Percentiles rank a stretch among this genome's conserved stretches.
Evolutionary conservation across 2,888 invertebrate genomes (phyloP).

Genomic region (Campoplex nolae): DNA sequence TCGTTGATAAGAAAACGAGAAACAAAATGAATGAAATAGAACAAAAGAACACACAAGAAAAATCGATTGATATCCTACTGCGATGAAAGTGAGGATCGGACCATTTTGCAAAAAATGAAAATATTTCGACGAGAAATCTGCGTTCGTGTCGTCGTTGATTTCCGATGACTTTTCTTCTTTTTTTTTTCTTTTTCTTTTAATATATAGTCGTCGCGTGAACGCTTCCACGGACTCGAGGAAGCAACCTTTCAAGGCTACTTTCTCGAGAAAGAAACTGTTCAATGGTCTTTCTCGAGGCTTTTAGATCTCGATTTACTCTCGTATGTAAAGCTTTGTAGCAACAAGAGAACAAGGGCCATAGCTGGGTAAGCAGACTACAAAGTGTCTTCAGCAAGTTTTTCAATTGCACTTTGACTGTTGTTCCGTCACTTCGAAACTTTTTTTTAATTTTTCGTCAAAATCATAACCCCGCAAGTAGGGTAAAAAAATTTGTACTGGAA

Average conservation of each 20-base stretch:
- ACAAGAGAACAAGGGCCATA: conserved; percentile 6
- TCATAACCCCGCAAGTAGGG: too few relatives aligned
- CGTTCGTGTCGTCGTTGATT: conserved; percentile 40
- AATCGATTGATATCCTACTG: background rate
- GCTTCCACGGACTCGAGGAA: conserved; percentile 20
- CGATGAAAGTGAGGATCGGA: background rate
- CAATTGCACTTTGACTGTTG: background rate
- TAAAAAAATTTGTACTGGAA: too few relatives aligned
- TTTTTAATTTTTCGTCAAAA: background rate
- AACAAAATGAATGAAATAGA: conserved; percentile 32
- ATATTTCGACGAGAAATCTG: conserved; percentile 39
- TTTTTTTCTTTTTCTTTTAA: conserved; percentile 12
- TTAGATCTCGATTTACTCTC: conserved; percentile 36
- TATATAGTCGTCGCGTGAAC: background rate
- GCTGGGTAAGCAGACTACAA: background rate
- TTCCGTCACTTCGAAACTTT: background rate
- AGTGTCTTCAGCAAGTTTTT: background rate
- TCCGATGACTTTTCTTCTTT: conserved; percentile 12
- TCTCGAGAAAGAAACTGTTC: conserved; percentile 36
- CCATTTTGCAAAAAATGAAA: conserved; percentile 35
- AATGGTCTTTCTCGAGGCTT: conserved; percentile 35
- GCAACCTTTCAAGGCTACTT: conserved; percentile 31
- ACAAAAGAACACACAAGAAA: background rate
- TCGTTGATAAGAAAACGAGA: conserved; percentile 17
- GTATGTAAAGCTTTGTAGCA: conserved; percentile 49